These are phyloP conservation scores for Drosophila prosaltans DNA, from an alignment of 1,140 invertebrate species.

Conservation along the genomic window DNA sequence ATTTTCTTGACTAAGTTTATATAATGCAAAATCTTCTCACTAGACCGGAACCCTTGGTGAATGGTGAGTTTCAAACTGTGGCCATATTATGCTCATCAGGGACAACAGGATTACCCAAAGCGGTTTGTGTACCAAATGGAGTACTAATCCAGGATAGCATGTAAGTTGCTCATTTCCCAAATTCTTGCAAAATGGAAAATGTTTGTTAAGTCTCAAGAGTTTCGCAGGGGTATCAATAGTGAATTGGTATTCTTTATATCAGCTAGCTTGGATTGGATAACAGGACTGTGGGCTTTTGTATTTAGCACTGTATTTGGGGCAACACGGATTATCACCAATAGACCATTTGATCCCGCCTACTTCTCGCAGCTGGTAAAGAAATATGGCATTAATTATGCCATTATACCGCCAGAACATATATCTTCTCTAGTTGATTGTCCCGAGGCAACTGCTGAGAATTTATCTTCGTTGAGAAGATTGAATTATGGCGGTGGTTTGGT, in stretches of 20 bases:
- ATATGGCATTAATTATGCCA: conserved; percentile 48
- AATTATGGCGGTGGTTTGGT: conserved; percentile 42
- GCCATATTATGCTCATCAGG: conserved; percentile 86
- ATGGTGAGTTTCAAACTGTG: conserved; percentile 58
- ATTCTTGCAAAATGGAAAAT: background rate
- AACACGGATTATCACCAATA: conserved; percentile 58
- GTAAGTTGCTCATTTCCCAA: conserved; percentile 19
- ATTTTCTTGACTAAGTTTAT: background rate
- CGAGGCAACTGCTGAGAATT: conserved; percentile 28
- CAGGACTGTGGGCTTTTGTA: conserved; percentile 48
- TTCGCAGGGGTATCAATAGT: conserved; percentile 35
- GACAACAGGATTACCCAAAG: conserved; percentile 91
- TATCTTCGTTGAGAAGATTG: conserved; percentile 31
- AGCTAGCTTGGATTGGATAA: conserved; percentile 61
- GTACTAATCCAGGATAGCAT: conserved; percentile 25
- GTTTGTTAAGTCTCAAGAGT: background rate
- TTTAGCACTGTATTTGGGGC: conserved; percentile 39
- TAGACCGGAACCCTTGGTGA: conserved; percentile 47
- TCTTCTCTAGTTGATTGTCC: conserved; percentile 43
- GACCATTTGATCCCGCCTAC: conserved; percentile 50
- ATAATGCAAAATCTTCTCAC: background rate
- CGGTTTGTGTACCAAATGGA: conserved; percentile 88
- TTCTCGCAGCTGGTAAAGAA: conserved; percentile 53
- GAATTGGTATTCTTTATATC: conserved; percentile 34
- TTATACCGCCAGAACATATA: conserved; percentile 51